Base-by-base conservation (phyloP, 2,888 invertebrate genomes). In the Folsomia candida region DNA sequence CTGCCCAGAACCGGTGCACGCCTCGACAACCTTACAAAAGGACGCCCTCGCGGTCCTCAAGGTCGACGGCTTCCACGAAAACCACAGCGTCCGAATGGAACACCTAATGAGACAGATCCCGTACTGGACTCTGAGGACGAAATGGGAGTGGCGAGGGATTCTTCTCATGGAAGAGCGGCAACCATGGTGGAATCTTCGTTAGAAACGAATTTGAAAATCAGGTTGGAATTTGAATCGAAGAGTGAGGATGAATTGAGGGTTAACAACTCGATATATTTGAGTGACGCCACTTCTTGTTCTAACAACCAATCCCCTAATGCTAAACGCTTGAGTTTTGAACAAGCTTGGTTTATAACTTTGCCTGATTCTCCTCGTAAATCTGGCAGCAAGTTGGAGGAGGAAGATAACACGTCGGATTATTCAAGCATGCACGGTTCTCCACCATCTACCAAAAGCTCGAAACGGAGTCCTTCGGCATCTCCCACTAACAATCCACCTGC, bases 361-460 rank as follows among this genome's bases (percentile, higher is more conserved):
- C 72, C 73, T 1, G 68, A 73, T 54, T 66, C 75, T 2, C 58
- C 51, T 27, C 25, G 58, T 22, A 69, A 64, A 26, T 59, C 65
- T 57, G 69, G 71, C 18, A 18, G 47, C 9, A 47, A 47, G 47
- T 65, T 61, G 26, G 77, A 74, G 6, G 57, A 28, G 20, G 75
- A 73, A 51, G 76, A 75, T n/a, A 75, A 74, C 18, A 78, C 78
- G 29, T 78, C 78, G 4, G 78, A 76, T 26, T 78, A 78, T 60
- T 78, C 76, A 18, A 76, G 76, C 67, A 76, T 78, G 75, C 75
- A 78, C 65, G 78, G 76, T 26, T 76, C 76, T 61, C 76, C 76
- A 59, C 76, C 76, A 18, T 76, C 76, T 1, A 74, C 76, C 1
- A 76, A 74, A 65, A 70, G 70, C 24, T 66, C 66, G 2, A 72